Evolutionary conservation across 2,113 vertebrate genomes (phyloP).

Genomic region (Alouatta palliata): DNA sequence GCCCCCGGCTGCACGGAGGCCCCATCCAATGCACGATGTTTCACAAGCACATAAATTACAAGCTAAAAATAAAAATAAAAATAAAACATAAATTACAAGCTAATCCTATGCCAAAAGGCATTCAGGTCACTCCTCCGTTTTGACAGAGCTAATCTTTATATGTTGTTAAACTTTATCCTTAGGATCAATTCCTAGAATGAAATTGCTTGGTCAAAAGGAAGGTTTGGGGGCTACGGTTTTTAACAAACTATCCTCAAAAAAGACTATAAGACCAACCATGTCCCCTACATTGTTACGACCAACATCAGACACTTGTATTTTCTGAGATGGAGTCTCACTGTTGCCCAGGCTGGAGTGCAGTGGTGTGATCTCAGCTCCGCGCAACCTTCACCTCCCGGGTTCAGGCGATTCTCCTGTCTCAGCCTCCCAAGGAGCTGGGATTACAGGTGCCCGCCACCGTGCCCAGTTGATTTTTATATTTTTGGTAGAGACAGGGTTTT

Average conservation of each 20-base stretch:
- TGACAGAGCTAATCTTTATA: not conserved
- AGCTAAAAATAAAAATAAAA: too few relatives aligned
- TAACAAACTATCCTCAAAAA: not conserved
- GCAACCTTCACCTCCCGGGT: not conserved
- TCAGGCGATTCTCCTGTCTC: not conserved
- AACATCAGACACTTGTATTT: not conserved
- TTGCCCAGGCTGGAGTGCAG: not conserved
- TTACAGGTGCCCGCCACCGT: not conserved
- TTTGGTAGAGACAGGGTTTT: not conserved
- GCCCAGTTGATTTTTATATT: not conserved
- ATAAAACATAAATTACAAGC: not conserved
- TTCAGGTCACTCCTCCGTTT: too few relatives aligned
- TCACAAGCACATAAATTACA: not conserved
- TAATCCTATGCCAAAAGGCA: not conserved
- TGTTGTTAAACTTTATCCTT: not conserved
- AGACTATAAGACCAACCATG: accelerated
- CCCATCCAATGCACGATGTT: not conserved
- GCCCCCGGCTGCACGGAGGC: not conserved
- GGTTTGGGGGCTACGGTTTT: not conserved
- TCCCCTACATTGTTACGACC: too few relatives aligned
- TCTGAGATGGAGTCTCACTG: not conserved
- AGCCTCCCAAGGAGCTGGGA: not conserved
- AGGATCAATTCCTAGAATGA: not conserved
- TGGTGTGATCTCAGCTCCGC: not conserved
- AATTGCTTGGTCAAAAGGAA: not conserved